Percentiles rank a stretch among this genome's conserved stretches.
Evolutionary conservation across 2,797 vertebrate genomes (phyloP).

Genomic region (Echiichthys vipera): DNA sequence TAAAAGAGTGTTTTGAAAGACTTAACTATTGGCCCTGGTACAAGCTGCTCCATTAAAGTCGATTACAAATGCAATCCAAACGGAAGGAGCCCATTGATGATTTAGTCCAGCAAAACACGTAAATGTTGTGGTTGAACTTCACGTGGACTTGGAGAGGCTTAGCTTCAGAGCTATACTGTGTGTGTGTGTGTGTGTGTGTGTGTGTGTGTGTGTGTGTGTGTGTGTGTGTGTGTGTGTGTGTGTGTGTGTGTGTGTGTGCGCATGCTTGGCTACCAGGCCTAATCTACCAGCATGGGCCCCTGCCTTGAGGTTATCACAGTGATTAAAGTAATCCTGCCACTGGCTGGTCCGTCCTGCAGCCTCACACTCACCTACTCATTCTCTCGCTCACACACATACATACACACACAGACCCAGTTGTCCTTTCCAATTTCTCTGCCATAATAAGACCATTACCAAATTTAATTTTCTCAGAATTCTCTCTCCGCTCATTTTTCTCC

Average conservation of each 20-base stretch:
- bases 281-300: constrained; percentile 72
- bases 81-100: too few species aligned
- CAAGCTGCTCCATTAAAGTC: too few species aligned
- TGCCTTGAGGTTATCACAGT: constrained; percentile 75
- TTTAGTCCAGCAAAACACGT: too few species aligned
- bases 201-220: background rate
- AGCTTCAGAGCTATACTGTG: too few species aligned
- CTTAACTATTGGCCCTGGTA: too few species aligned
- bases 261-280: constrained; percentile 53
- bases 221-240: background rate
- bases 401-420: constrained; percentile 19
- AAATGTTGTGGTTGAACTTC: too few species aligned
- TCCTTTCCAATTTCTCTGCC: constrained; percentile 39
- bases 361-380: constrained; percentile 23
- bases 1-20: too few species aligned
- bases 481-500: background rate
- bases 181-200: background rate
- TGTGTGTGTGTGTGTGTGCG: background rate
- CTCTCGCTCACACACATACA: background rate
- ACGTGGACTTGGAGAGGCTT: too few species aligned
- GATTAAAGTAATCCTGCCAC: constrained; percentile 73
- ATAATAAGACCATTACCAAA: constrained; percentile 56
- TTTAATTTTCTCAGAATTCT: constrained; percentile 37
- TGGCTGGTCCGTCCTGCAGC: constrained; percentile 54
- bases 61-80: too few species aligned